A percentile compares a stretch with the other conserved stretches of the same genome.
Conservation (phyloP, 2,888 invertebrate genomes). For the Norana najaformis region DNA sequence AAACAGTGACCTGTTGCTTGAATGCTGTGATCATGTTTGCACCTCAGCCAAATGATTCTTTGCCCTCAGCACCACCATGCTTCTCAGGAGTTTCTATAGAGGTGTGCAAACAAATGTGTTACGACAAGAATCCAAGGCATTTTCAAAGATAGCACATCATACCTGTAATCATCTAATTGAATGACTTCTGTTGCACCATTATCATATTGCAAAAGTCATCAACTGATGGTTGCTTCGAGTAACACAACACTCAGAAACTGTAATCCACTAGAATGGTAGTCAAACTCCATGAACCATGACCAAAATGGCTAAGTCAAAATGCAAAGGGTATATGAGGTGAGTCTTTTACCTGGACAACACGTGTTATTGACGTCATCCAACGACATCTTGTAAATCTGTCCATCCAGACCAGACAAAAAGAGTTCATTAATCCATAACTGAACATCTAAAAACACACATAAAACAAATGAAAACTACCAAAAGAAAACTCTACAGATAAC, state of each 20-base stretch:
- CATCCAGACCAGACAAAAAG: not conserved
- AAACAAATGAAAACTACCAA: not conserved
- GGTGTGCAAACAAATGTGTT: too few species aligned
- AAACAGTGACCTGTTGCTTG: not conserved
- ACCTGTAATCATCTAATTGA: too few species aligned
- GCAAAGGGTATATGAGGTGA: not conserved
- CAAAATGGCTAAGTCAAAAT: too few species aligned
- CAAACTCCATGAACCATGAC: too few species aligned
- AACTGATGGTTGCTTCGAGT: too few species aligned
- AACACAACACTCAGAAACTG: too few species aligned
- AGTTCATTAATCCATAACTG: not conserved
- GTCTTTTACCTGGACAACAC: not conserved
- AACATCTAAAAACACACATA: not conserved
- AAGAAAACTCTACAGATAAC: not conserved
- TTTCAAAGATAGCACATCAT: too few species aligned
- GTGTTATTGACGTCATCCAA: not conserved
- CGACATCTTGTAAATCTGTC: not conserved
- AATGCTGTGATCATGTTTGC: not conserved
- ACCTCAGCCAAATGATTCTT: not conserved
- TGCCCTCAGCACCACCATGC: not conserved
- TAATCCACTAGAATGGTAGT: too few species aligned
- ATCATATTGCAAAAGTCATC: too few species aligned
- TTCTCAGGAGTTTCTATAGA: not conserved
- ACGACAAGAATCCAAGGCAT: too few species aligned
- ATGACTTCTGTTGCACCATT: too few species aligned